A percentile compares a stretch with the other conserved stretches of the same genome.
Conservation (phyloP, 2,113 vertebrate species). For the Emydocephalus ijimae region DNA sequence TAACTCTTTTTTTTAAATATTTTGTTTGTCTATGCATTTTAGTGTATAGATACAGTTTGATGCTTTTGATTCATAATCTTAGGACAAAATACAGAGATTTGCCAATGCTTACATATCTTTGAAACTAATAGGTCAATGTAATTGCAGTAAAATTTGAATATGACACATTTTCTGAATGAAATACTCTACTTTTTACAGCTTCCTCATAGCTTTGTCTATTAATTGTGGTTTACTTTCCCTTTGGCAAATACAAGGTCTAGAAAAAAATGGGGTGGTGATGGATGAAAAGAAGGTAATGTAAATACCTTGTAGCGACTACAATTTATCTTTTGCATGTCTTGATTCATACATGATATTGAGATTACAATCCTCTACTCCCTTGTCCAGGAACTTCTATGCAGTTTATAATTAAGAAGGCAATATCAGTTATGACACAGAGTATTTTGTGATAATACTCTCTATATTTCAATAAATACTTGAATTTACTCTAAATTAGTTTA, state of each 20-base stretch:
- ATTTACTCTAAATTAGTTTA: neutral
- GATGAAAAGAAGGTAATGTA: no score
- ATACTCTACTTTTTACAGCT: neutral
- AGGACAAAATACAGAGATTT: neutral
- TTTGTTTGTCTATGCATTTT: neutral
- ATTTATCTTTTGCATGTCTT: neutral
- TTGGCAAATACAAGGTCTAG: neutral
- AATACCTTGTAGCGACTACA: neutral
- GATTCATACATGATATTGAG: slow-evolving; percentile 49
- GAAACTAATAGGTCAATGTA: neutral
- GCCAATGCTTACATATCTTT: neutral
- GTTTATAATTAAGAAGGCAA: neutral
- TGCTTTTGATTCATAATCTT: neutral
- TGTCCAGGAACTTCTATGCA: neutral
- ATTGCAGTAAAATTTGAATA: neutral
- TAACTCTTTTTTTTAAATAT: neutral
- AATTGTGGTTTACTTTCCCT: neutral
- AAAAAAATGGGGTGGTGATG: neutral
- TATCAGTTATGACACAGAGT: neutral
- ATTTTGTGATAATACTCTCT: neutral
- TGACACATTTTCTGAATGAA: neutral
- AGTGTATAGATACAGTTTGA: no score
- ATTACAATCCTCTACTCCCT: neutral
- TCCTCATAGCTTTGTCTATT: neutral
- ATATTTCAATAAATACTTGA: neutral